Evolutionary conservation across 2,113 vertebrate species (phyloP).

Genomic region (cat (Felis catus)): F.catus_Fca126_mat1.0 CM031412.1:96618001-96618500

Average conservation of each 20-base stretch:
- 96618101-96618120: neutral
- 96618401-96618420: slow-evolving; percentile 24
- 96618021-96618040: neutral
- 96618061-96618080: neutral
- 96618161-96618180: neutral
- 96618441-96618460: neutral
- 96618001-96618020: neutral
- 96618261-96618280: neutral
- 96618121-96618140: neutral
- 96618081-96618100: neutral
- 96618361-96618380: neutral
- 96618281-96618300: neutral
- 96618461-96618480: slow-evolving; percentile 59
- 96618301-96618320: neutral
- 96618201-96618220: neutral
- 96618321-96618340: neutral
- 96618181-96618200: neutral
- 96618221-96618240: neutral
- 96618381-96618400: neutral
- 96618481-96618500: slow-evolving; percentile 28
- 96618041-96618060: neutral
- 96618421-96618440: neutral
- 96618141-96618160: neutral
- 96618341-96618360: neutral
- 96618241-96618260: slow-evolving; percentile 10